These are phyloP conservation scores for Polietes domitor DNA, from an alignment of 2,888 invertebrate species.

Conservation along the genomic window DNA sequence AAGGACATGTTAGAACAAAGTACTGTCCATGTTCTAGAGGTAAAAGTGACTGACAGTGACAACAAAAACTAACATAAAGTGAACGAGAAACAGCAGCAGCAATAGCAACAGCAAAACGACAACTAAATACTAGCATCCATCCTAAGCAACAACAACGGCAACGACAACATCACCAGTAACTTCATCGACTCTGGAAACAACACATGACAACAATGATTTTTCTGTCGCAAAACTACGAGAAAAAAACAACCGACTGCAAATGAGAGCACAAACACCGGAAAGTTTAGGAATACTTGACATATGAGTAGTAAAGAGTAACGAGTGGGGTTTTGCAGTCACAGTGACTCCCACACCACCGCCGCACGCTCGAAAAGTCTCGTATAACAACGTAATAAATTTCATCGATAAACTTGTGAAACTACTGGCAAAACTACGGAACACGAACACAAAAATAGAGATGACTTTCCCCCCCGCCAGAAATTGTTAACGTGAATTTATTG, in stretches of 20 bases:
- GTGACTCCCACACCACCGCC: neutral
- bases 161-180: constrained; percentile 36
- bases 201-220: constrained; percentile 58
- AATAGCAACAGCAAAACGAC: constrained; percentile 27
- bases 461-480: constrained; percentile 34
- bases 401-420: constrained; percentile 69
- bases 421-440: constrained; percentile 38
- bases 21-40: constrained; percentile 58
- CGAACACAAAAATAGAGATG: neutral
- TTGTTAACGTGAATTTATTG: constrained; percentile 63
- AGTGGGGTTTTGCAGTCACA: constrained; percentile 3
- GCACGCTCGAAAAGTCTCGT: constrained; percentile 45
- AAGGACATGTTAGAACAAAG: constrained; percentile 58
- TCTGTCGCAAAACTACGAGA: constrained; percentile 27
- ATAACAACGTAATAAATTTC: constrained; percentile 70
- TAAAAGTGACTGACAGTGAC: constrained; percentile 65
- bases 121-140: neutral
- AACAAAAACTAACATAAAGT: constrained; percentile 63
- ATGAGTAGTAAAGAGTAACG: constrained; percentile 53
- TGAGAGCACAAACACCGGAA: constrained; percentile 45
- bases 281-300: constrained; percentile 70
- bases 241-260: constrained; percentile 30
- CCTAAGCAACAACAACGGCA: constrained; percentile 19
- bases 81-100: constrained; percentile 19
- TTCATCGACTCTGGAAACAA: constrained; percentile 51